Base-by-base conservation (phyloP, 2,113 vertebrate genomes). In the Herpetotheres cachinnans region DNA sequence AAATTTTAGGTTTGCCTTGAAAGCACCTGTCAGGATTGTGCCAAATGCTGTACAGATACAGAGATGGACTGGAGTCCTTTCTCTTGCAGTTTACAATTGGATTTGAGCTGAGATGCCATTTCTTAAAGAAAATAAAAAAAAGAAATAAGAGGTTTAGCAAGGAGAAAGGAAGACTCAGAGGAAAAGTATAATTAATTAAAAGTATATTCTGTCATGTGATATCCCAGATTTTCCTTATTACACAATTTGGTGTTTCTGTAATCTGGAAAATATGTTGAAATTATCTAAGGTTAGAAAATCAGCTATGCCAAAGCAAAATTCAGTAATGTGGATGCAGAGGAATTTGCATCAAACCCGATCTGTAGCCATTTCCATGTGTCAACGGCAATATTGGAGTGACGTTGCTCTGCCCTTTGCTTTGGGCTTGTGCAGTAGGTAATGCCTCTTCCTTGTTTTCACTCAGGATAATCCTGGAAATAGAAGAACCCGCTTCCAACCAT, bases 401-500 rank as follows among this genome's bases (percentile, higher is more conserved):
- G 0, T 44, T 72, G 49, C 72, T 91, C 40, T 86, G 65, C 65
- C 21, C 40, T 89, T 67, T 66, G 44, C 54, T 73, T 34, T 9
- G 25, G 42, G 46, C 11, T 84, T 38, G 25, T 59, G 30, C 73
- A 36, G 47, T 70, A 34, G 29, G 16, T 88, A 80, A 86, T 42
- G 36, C 82, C 50, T 73, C 58, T 34, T 86, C 81, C 52, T 49
- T 78, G 1, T 58, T 80, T 97, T 80, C 26, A 15, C 44, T 29
- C 91, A 99, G 99, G 95, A 98, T 99, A 44, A 99, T 99, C 94
- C 97, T 99, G 96, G 99, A 99, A 97, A 98, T 99, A 2, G 98
- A 99, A 85, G 99, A 99, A 93, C 99, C 99, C 3, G 99, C 99
- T 40, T 99, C 99, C 5, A 99, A 99, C 97, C 99, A 99, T 93